phyloP scores from a whole-genome alignment of 2,797 vertebrate genomes.

The Esox masquinongy region DNA sequence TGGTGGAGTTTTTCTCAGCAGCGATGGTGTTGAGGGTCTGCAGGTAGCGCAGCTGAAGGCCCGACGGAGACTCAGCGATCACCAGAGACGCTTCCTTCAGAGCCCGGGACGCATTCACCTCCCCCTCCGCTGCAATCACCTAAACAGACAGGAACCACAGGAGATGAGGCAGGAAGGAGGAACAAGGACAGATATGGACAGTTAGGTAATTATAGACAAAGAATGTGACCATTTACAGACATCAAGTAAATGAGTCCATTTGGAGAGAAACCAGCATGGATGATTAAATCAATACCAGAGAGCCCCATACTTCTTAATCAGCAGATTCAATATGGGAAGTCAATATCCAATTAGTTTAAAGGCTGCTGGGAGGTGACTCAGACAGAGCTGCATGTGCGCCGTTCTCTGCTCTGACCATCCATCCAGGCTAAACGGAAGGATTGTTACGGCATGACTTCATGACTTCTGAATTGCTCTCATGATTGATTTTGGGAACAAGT shows the following conservation, averaged over 20 bases:
- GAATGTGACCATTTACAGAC: neutral
- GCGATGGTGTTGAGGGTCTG: conserved; percentile 96
- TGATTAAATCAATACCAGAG: neutral
- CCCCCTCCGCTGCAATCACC: conserved; percentile 95
- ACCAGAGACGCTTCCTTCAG: conserved; percentile 94
- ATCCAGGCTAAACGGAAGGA: neutral
- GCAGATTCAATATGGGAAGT: neutral
- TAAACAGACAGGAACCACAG: conserved; percentile 39
- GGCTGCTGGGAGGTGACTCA: neutral
- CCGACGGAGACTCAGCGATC: conserved; percentile 89
- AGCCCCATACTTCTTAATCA: neutral
- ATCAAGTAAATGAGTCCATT: neutral
- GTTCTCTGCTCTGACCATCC: neutral
- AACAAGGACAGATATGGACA: neutral
- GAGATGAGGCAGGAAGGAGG: neutral
- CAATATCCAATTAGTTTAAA: neutral
- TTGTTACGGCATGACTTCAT: neutral
- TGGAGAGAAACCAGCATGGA: neutral
- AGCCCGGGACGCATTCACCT: conserved; percentile 94
- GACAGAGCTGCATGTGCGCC: neutral
- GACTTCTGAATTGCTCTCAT: neutral
- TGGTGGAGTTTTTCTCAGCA: conserved; percentile 95
- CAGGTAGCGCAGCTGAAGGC: conserved; percentile 93
- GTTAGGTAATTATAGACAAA: neutral
- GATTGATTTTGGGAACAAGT: neutral